These are phyloP conservation scores for Tromatobia lineatoria DNA, from an alignment of 2,888 invertebrate species.

Conservation along the genomic window DNA sequence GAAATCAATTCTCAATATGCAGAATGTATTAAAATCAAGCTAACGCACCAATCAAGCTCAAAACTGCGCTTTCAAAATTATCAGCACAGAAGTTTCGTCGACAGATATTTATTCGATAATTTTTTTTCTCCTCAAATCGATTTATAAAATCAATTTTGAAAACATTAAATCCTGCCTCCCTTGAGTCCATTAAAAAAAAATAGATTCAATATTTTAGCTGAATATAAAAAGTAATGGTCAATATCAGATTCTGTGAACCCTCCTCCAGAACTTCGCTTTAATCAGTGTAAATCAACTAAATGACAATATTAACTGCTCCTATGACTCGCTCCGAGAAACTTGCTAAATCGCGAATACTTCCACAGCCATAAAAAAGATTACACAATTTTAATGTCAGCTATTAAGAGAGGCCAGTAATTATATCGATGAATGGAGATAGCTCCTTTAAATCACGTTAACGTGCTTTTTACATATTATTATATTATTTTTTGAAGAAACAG, in stretches of 20 bases:
- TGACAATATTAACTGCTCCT: background rate
- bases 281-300: conserved; percentile 68
- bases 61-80: too few relatives aligned
- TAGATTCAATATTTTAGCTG: background rate
- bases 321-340: conserved; percentile 1
- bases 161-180: background rate
- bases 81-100: too few relatives aligned
- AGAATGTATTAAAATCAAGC: too few relatives aligned
- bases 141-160: background rate
- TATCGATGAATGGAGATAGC: conserved; percentile 24
- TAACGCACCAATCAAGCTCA: too few relatives aligned
- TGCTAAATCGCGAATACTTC: conserved; percentile 6
- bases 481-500: background rate
- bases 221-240: background rate
- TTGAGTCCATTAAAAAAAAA: background rate
- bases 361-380: background rate
- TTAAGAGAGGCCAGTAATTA: conserved; percentile 3
- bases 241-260: background rate
- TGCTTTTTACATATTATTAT: background rate
- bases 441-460: conserved; percentile 31
- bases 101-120: too few relatives aligned
- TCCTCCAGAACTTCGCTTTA: conserved; percentile 40
- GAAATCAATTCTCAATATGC: too few relatives aligned
- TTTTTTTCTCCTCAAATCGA: too few relatives aligned
- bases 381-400: conserved; percentile 20